These are phyloP conservation scores for Trachelipus rathkii DNA, from an alignment of 1,140 invertebrate species.

Conservation along the genomic window DNA sequence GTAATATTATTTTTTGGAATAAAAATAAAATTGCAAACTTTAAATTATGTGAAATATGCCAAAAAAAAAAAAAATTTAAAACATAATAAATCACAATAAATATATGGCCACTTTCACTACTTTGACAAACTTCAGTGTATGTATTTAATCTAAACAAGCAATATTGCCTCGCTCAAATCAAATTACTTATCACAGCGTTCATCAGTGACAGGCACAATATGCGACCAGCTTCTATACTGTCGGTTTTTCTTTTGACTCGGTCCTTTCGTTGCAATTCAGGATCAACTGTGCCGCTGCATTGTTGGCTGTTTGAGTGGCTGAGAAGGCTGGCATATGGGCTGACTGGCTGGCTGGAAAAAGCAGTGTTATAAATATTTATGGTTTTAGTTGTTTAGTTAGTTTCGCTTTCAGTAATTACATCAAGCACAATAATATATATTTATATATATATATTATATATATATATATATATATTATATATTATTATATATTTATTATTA, in stretches of 20 bases:
- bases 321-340: not conserved
- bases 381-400: not conserved
- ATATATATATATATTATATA: conserved; percentile 8
- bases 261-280: not conserved
- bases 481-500: not conserved
- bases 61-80: too few species aligned
- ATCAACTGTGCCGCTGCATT: too few species aligned
- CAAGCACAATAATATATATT: not conserved
- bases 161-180: too few species aligned
- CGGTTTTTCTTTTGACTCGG: not conserved
- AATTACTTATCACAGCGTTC: not conserved
- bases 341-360: not conserved
- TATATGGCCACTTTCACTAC: too few species aligned
- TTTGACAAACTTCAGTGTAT: too few species aligned
- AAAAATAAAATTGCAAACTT: not conserved
- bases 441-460: not conserved
- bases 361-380: not conserved
- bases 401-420: not conserved
- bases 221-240: not conserved
- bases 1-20: not conserved
- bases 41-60: too few species aligned
- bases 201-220: not conserved
- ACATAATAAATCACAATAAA: too few species aligned
- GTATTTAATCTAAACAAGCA: too few species aligned
- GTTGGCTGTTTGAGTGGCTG: not conserved